These are phyloP conservation scores for Hydropotes inermis DNA, from an alignment of 2,113 vertebrate genomes.

Conservation along the genomic window DNA sequence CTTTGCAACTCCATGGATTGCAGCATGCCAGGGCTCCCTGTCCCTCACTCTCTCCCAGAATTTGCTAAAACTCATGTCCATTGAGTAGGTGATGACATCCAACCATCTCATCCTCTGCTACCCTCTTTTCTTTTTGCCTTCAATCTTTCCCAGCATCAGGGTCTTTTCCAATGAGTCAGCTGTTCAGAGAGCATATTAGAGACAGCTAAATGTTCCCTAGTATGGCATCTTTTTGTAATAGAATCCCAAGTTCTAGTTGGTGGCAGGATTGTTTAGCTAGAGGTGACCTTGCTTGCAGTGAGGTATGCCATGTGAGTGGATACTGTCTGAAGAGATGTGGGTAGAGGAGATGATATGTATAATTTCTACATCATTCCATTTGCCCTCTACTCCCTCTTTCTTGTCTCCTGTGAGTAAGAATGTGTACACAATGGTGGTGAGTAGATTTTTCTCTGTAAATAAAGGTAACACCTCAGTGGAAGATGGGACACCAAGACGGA, in stretches of 20 bases:
- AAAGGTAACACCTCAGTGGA: neutral
- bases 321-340: neutral
- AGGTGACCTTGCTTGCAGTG: neutral
- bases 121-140: neutral
- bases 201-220: neutral
- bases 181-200: neutral
- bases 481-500: neutral
- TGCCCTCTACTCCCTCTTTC: neutral
- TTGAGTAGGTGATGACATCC: neutral
- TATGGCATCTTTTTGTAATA: neutral
- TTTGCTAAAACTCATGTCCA: neutral
- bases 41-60: neutral
- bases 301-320: neutral
- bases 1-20: neutral
- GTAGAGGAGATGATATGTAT: accelerated
- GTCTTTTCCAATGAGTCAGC: neutral
- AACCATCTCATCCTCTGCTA: neutral
- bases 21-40: neutral
- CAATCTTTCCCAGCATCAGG: neutral
- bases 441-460: neutral
- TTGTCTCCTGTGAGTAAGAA: neutral
- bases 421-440: neutral
- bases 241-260: neutral
- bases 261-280: accelerated
- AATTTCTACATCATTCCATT: neutral